These are phyloP conservation scores for Drosophila kambysellisi DNA, from an alignment of 2,888 invertebrate genomes.

Conservation along the genomic window DNA sequence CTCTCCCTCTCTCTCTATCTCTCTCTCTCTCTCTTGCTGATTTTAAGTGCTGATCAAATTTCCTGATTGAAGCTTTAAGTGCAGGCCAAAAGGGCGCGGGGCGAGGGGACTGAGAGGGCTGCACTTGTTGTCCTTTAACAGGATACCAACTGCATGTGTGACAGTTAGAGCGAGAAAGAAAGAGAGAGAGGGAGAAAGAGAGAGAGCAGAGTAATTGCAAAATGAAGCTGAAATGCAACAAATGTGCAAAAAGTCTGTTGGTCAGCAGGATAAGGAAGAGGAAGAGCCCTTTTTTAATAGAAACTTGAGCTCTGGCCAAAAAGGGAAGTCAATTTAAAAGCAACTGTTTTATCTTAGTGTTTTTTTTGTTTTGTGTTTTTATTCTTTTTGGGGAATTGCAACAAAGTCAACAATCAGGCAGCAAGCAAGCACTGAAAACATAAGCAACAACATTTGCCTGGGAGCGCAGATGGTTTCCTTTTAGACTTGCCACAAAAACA, in stretches of 20 bases:
- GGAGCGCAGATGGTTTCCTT: conserved; percentile 23
- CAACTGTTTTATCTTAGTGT: conserved; percentile 26
- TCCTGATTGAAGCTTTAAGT: conserved; percentile 73
- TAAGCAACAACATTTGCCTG: conserved; percentile 10
- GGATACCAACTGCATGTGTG: conserved; percentile 46
- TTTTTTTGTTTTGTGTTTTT: neutral
- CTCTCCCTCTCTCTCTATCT: neutral
- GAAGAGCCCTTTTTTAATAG: conserved; percentile 44
- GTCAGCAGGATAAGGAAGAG: conserved; percentile 19
- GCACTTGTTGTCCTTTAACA: conserved; percentile 62
- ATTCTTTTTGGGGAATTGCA: conserved; percentile 1
- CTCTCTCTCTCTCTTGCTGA: conserved; percentile 8
- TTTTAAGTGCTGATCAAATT: conserved; percentile 76
- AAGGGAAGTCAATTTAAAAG: conserved; percentile 48
- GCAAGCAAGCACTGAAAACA: neutral
- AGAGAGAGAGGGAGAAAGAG: neutral
- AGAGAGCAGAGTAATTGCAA: conserved; percentile 58
- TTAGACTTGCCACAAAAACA: neutral
- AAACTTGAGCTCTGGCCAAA: conserved; percentile 45
- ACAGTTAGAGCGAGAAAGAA: neutral
- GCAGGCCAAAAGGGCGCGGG: conserved; percentile 36
- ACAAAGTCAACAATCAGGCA: neutral
- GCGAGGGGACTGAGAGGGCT: conserved; percentile 2
- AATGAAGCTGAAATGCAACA: conserved; percentile 67
- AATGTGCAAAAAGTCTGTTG: conserved; percentile 35